Conservation (phyloP, 2,888 invertebrate genomes). For the Listrodromus nycthemerus region DNA sequence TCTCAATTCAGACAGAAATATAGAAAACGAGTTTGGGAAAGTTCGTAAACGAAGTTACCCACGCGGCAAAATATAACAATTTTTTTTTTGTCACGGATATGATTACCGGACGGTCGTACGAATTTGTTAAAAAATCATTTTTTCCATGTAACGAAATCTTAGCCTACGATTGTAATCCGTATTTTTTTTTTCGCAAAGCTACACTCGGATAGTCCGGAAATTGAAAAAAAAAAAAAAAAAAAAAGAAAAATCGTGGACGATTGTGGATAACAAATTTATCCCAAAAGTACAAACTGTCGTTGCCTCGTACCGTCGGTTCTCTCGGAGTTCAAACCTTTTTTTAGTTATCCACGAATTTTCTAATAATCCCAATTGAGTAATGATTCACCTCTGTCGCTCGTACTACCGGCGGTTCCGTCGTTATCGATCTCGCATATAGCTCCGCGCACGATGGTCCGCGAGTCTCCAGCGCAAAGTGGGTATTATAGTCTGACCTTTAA, state of each 20-base stretch:
- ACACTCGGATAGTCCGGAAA: too few species aligned
- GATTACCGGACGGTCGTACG: too few species aligned
- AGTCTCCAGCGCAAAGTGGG: constrained; percentile 60
- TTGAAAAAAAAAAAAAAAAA: too few species aligned
- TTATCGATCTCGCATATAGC: constrained; percentile 53
- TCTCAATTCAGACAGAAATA: constrained; percentile 31
- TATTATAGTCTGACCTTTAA: constrained; percentile 69
- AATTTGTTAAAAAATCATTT: too few species aligned
- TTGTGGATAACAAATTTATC: too few species aligned
- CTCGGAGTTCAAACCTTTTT: constrained; percentile 45
- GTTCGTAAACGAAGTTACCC: not conserved
- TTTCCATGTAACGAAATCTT: too few species aligned
- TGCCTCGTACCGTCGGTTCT: constrained; percentile 19
- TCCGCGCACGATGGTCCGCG: constrained; percentile 56
- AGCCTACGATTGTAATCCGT: too few species aligned
- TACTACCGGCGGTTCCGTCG: constrained; percentile 32
- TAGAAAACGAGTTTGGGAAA: not conserved
- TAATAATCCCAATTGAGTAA: constrained; percentile 65
- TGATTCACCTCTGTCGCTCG: constrained; percentile 46
- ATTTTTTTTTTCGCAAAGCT: too few species aligned
- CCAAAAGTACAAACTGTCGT: too few species aligned
- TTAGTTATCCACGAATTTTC: constrained; percentile 64
- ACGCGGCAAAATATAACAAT: not conserved
- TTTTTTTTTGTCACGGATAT: too few species aligned
- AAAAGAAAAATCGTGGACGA: too few species aligned